Evolutionary conservation across 2,113 vertebrate species (phyloP).

Genomic region (Grammomys surdaster): DNA sequence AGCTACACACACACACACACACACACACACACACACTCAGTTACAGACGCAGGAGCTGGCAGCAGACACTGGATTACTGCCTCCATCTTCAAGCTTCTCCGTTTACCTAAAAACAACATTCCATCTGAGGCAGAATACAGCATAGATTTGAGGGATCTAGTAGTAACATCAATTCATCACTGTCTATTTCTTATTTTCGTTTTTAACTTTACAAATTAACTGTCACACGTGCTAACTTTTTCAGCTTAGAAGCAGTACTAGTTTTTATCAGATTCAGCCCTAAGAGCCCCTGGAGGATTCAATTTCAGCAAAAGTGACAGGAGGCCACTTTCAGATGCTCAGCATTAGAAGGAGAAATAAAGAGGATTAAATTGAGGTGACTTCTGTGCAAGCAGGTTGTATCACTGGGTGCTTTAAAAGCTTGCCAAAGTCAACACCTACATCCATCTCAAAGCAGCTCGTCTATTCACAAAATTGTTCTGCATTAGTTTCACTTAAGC

Average conservation of each 20-base stretch:
- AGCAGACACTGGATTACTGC: neutral
- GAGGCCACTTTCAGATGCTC: neutral
- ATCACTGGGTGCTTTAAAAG: neutral
- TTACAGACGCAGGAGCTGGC: neutral
- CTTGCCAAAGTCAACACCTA: neutral
- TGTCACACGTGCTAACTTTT: neutral
- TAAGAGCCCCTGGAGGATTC: neutral
- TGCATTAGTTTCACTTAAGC: neutral
- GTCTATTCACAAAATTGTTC: neutral
- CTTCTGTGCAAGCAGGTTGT: neutral
- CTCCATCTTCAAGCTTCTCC: neutral
- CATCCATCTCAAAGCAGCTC: neutral
- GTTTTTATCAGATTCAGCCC: neutral
- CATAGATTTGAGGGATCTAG: neutral
- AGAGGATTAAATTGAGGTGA: neutral
- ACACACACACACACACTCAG: too few species aligned
- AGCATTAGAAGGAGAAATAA: neutral
- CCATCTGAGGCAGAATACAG: neutral
- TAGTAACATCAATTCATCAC: neutral
- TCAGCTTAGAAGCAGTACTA: neutral
- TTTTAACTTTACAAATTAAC: slow-evolving; percentile 31
- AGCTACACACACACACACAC: neutral
- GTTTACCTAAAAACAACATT: neutral
- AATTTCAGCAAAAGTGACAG: slow-evolving; percentile 13
- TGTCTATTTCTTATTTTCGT: neutral